Evolutionary conservation across 2,797 vertebrate species (phyloP).

Genomic region (Onychomys arenicola): DNA sequence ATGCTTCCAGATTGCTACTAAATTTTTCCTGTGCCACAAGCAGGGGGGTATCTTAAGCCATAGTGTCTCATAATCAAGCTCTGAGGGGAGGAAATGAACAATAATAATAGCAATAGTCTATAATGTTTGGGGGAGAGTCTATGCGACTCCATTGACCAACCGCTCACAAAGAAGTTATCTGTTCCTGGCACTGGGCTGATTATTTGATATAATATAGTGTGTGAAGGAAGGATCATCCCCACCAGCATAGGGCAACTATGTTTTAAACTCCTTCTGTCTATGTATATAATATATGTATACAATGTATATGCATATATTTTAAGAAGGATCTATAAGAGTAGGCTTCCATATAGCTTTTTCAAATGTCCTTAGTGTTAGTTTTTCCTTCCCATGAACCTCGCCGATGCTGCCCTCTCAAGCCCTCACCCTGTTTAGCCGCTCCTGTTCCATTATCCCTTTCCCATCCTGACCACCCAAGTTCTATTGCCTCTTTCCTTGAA

Average conservation of each 20-base stretch:
- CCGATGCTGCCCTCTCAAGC: neutral
- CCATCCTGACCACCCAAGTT: too few species aligned
- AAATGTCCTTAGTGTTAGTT: neutral
- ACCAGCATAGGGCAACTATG: too few species aligned
- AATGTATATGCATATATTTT: neutral
- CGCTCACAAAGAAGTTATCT: neutral
- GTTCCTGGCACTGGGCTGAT: neutral
- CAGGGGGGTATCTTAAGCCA: neutral
- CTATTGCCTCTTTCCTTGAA: neutral
- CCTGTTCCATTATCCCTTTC: neutral
- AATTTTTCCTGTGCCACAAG: neutral
- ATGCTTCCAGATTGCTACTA: neutral
- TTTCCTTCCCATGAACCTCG: neutral
- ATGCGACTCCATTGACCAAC: neutral
- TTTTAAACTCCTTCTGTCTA: neutral
- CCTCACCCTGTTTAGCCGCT: neutral
- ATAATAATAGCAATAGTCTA: neutral
- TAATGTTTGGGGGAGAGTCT: neutral
- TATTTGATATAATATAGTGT: neutral
- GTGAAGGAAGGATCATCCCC: too few species aligned
- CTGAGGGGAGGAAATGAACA: neutral
- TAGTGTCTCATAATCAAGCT: neutral
- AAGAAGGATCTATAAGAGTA: neutral
- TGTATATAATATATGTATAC: neutral
- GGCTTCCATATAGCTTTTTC: neutral